phyloP scores from a whole-genome alignment of 2,888 invertebrate species.

The Epinotia nisella region DNA sequence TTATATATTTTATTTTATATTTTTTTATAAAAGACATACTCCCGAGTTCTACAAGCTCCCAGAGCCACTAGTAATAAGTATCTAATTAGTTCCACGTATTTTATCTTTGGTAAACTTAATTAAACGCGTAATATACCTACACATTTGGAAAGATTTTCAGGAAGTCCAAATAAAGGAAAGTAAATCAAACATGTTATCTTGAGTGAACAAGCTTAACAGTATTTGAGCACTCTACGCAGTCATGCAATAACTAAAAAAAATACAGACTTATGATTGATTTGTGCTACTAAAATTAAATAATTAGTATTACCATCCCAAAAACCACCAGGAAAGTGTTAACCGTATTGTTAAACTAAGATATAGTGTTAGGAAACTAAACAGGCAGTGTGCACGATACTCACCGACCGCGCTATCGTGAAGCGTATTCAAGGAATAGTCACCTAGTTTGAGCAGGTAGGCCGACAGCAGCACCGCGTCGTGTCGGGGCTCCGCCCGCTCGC shows the following conservation, averaged over 20 bases:
- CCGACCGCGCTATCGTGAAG: constrained; percentile 75
- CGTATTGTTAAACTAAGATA: background rate
- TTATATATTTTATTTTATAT: too few relatives aligned
- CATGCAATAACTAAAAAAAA: background rate
- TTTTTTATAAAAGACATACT: too few relatives aligned
- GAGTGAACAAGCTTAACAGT: background rate
- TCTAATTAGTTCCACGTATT: background rate
- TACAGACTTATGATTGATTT: background rate
- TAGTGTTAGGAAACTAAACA: constrained; percentile 51
- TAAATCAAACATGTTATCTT: constrained; percentile 27
- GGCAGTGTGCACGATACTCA: constrained; percentile 75
- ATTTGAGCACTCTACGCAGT: background rate
- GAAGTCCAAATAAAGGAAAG: constrained; percentile 18
- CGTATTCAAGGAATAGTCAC: constrained; percentile 82
- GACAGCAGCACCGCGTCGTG: constrained; percentile 80
- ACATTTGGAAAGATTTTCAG: background rate
- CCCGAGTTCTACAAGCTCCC: too few relatives aligned
- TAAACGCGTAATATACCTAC: background rate
- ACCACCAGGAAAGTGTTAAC: background rate
- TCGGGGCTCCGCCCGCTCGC: constrained; percentile 70
- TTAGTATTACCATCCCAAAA: background rate
- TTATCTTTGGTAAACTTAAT: background rate
- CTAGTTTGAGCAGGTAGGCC: constrained; percentile 84
- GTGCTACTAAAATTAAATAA: background rate
- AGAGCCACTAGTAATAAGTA: too few relatives aligned